Evolutionary conservation across 53 echinoderm and acorn worm genomes (phyloP), one percentile per base, ranked within the genome.

Genomic region (Paelopatides confundens): DNA sequence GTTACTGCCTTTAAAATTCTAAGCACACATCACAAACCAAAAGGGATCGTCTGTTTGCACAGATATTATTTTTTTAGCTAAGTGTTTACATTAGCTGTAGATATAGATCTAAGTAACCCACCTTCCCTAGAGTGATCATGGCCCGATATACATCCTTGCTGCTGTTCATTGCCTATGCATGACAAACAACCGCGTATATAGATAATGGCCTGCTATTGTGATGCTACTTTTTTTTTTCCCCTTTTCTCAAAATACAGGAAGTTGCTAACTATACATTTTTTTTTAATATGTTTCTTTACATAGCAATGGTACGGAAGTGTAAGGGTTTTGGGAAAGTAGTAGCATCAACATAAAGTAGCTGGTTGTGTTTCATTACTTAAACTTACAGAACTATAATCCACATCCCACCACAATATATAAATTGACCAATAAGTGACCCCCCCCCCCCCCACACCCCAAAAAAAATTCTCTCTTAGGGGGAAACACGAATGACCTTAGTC

Each of bases 11-110:
- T 58, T 58, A 21, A 58, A 12, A 21, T 58, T 58, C 18, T 58
- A 5, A 21, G 58, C 58, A 58, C 40, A 74, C 74, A 74, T 34
- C 30, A 39, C 46, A 74, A 74, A 27, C 46, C 12, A 39, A 74
- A 74, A 17, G 23, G 26, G n/a, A 74, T 24, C 74, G 18, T 74
- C n/a, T 58, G 23, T 74, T 37, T 40, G 28, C 39, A 74, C 39
- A 74, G 39, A 74, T 74, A 74, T 74, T 74, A 74, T 74, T 74
- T 74, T 48, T 39, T 74, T 39, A 74, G 43, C 43, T 18, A 74
- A 74, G 74, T 74, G 40, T 39, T 74, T 38, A 39, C 40, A 74
- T 39, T 33, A 31, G 6, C 43, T 43, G 8, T 43, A 18, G 58
- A 58, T 58, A 58, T 58, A 58, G 58, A 58, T 58, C 58, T 58